These are phyloP conservation scores for Neolamprologus sp. DNA, from an alignment of 2,113 vertebrate genomes.

Conservation along the genomic window DNA sequence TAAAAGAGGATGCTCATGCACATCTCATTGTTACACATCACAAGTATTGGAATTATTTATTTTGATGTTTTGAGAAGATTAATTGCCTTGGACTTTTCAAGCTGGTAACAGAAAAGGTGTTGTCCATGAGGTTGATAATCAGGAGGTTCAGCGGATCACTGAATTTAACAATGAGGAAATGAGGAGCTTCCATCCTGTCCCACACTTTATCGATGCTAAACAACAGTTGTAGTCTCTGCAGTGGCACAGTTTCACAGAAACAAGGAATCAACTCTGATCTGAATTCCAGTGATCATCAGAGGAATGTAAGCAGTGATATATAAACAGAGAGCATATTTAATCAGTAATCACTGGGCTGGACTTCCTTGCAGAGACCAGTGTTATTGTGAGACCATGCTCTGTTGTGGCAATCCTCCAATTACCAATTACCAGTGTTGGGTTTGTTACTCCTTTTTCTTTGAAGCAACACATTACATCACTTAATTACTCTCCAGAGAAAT, in stretches of 20 bases:
- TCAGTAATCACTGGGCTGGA: neutral
- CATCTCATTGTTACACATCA: neutral
- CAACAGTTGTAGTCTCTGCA: neutral
- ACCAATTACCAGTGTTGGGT: neutral
- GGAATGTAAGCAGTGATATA: neutral
- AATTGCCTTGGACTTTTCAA: neutral
- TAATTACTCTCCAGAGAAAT: neutral
- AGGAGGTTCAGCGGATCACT: neutral
- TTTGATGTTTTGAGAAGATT: neutral
- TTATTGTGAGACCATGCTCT: neutral
- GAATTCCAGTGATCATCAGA: neutral
- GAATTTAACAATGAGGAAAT: neutral
- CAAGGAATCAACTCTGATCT: neutral
- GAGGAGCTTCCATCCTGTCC: neutral
- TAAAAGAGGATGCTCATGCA: neutral
- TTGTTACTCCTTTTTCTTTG: neutral
- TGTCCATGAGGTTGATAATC: neutral
- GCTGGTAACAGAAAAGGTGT: neutral
- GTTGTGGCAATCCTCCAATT: neutral
- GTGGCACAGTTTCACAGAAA: neutral
- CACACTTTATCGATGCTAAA: neutral
- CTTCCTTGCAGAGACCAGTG: neutral
- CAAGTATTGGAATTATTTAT: neutral
- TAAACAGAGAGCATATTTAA: neutral
- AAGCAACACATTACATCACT: neutral